phyloP scores from a whole-genome alignment of 2,797 vertebrate species.

The Labeo calbasu region DNA sequence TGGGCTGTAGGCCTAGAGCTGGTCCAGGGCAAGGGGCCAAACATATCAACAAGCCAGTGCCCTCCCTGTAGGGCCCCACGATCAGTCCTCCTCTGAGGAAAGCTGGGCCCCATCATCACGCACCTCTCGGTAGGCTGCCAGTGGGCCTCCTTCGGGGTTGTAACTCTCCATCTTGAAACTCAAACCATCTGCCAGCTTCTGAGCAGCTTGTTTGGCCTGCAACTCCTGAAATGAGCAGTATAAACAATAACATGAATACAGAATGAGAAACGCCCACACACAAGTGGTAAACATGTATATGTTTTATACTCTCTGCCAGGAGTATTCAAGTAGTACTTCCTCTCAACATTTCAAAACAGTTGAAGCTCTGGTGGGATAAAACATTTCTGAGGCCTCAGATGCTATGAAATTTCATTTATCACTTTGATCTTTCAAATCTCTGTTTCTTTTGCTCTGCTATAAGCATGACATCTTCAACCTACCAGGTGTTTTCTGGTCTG shows the following conservation, averaged over 20 bases:
- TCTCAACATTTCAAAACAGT: neutral
- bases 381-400: neutral
- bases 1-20: constrained; percentile 67
- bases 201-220: constrained; percentile 90
- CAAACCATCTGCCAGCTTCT: constrained; percentile 88
- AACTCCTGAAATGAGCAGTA: constrained; percentile 80
- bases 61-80: constrained; percentile 64
- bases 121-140: constrained; percentile 85
- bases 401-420: neutral
- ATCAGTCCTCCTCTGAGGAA: constrained; percentile 86
- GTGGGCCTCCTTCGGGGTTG: constrained; percentile 80
- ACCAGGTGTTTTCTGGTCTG: constrained; percentile 89
- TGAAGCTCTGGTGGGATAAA: neutral
- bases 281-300: neutral
- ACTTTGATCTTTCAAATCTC: neutral
- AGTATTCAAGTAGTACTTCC: neutral
- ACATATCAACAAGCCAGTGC: constrained; percentile 63
- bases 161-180: constrained; percentile 84
- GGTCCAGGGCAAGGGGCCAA: constrained; percentile 58
- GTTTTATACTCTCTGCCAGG: neutral
- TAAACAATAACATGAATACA: constrained; percentile 23
- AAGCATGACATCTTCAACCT: constrained; percentile 26
- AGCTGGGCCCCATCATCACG: constrained; percentile 80
- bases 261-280: constrained; percentile 62
- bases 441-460: neutral